Conservation (phyloP, 2,888 invertebrate genomes). For the Lycaena phlaeas region DNA sequence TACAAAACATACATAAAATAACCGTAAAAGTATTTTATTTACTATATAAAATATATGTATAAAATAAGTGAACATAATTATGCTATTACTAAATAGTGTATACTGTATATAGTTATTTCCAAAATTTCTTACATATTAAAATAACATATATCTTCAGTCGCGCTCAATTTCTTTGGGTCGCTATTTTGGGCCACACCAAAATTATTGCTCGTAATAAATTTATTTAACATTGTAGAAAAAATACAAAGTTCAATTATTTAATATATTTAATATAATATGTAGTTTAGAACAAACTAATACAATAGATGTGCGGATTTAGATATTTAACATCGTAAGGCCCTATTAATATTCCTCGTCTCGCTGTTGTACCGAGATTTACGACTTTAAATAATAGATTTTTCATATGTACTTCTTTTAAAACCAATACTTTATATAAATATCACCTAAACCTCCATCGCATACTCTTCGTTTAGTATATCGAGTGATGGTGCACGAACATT, state of each 20-base stretch:
- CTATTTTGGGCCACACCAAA: constrained; percentile 4
- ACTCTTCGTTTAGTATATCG: no score
- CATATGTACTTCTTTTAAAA: no score
- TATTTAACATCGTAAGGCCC: neutral
- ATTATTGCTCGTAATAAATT: neutral
- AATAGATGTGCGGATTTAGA: no score
- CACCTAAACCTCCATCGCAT: no score
- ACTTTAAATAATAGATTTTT: neutral
- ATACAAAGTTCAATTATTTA: constrained; percentile 3
- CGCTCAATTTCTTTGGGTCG: neutral
- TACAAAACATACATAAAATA: no score
- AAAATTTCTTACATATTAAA: constrained; percentile 1
- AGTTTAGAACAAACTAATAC: neutral
- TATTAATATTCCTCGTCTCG: neutral
- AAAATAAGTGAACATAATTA: constrained; percentile 6
- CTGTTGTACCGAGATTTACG: neutral
- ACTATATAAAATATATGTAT: constrained; percentile 1
- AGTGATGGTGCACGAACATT: no score
- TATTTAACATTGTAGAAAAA: constrained; percentile 5
- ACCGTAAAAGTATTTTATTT: neutral
- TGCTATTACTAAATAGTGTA: constrained; percentile 6
- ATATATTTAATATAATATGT: constrained; percentile 6
- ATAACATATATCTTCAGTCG: neutral
- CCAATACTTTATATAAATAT: no score
- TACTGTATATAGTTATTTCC: constrained; percentile 1